Percentiles rank a stretch among this genome's conserved stretches.
These are phyloP conservation scores for Chloroclysta siterata DNA, from an alignment of 2,888 invertebrate genomes.

Conservation along the genomic window DNA sequence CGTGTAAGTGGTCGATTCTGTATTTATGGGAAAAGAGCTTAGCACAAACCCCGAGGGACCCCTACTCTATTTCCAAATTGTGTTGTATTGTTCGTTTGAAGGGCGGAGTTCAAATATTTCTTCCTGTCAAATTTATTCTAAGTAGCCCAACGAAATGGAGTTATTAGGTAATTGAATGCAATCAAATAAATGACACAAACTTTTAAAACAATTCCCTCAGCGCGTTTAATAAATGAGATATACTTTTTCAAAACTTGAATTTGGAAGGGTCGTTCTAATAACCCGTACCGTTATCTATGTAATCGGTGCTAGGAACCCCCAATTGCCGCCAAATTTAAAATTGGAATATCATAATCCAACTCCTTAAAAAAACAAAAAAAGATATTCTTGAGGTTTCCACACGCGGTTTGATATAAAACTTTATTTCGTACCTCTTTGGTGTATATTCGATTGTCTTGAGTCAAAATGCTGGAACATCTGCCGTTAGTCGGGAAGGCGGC, in stretches of 20 bases:
- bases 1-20: slow-evolving; percentile 68
- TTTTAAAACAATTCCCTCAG: slow-evolving; percentile 59
- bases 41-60: slow-evolving; percentile 61
- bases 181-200: slow-evolving; percentile 67
- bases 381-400: not conserved
- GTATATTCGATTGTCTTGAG: slow-evolving; percentile 33
- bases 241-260: slow-evolving; percentile 66
- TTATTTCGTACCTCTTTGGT: slow-evolving; percentile 30
- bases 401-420: slow-evolving; percentile 14
- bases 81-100: slow-evolving; percentile 57
- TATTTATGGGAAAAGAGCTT: slow-evolving; percentile 71
- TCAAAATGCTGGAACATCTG: slow-evolving; percentile 69
- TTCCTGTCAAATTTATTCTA: slow-evolving; percentile 60
- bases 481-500: slow-evolving; percentile 67
- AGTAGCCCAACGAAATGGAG: slow-evolving; percentile 60
- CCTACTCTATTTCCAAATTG: slow-evolving; percentile 70
- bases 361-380: slow-evolving; percentile 58
- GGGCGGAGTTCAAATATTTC: slow-evolving; percentile 59
- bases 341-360: slow-evolving; percentile 80
- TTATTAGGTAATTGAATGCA: slow-evolving; percentile 70
- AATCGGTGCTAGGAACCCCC: slow-evolving; percentile 70
- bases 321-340: slow-evolving; percentile 77
- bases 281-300: slow-evolving; percentile 74
- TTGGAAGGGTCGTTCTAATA: slow-evolving; percentile 74
- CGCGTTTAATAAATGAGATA: slow-evolving; percentile 72